These are phyloP conservation scores for Ostrea denselamellosa DNA, from an alignment of 1,140 invertebrate species.

Conservation along the genomic window DNA sequence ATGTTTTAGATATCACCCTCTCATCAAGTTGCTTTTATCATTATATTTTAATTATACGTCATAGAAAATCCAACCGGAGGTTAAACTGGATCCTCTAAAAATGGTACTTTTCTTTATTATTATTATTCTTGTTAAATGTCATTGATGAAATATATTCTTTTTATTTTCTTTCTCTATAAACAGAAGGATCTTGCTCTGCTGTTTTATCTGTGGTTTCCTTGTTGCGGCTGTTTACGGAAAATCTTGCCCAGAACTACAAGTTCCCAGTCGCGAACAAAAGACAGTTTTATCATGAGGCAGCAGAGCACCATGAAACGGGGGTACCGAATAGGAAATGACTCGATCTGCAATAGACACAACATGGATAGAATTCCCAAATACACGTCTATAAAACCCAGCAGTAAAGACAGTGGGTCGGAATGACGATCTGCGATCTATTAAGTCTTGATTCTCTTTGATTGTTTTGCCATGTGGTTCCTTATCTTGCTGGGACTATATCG, in stretches of 20 bases:
- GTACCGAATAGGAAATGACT: neutral
- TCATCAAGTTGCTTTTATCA: too few species aligned
- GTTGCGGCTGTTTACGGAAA: conserved; percentile 56
- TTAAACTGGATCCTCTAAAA: too few species aligned
- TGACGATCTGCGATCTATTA: neutral
- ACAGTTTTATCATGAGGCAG: conserved; percentile 56
- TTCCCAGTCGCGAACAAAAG: conserved; percentile 55
- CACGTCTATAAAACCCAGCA: neutral
- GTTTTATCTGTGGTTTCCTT: conserved; percentile 58
- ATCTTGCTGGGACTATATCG: neutral
- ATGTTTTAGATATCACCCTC: too few species aligned
- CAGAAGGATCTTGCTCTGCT: conserved; percentile 57
- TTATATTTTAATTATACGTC: too few species aligned
- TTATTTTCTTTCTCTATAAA: conserved; percentile 43
- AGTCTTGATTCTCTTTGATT: neutral
- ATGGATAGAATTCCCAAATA: conserved; percentile 8
- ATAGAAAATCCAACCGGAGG: too few species aligned
- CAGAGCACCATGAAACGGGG: conserved; percentile 53
- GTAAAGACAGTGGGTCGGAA: conserved; percentile 6
- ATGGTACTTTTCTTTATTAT: too few species aligned
- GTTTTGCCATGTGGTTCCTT: neutral
- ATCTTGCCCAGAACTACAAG: conserved; percentile 53
- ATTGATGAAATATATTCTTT: too few species aligned
- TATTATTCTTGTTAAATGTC: too few species aligned
- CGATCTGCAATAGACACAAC: neutral